phyloP scores from a whole-genome alignment of 1,140 invertebrate genomes.

The Campoletis sonorensis region DNA sequence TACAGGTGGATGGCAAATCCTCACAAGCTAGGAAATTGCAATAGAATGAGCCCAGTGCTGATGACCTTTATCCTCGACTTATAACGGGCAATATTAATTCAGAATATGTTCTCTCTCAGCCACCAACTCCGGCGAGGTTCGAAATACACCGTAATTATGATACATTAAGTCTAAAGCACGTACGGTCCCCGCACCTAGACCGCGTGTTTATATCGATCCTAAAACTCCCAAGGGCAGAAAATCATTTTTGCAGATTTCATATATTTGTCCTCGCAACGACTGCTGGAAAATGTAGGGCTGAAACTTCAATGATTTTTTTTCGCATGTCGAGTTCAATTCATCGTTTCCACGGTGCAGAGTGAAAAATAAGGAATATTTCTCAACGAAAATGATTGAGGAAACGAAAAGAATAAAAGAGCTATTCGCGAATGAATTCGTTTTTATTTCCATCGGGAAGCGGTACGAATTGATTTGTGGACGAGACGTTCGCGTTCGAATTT shows the following conservation, averaged over 20 bases:
- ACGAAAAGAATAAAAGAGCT: no score
- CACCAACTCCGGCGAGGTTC: background rate
- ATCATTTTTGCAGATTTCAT: background rate
- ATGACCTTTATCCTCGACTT: constrained; percentile 18
- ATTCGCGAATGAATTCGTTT: no score
- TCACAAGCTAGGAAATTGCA: constrained; percentile 15
- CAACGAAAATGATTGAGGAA: no score
- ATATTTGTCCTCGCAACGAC: background rate
- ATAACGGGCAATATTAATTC: constrained; percentile 32
- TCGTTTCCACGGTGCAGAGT: no score
- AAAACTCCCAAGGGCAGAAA: background rate
- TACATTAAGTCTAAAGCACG: constrained; percentile 25
- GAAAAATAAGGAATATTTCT: no score
- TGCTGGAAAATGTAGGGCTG: background rate
- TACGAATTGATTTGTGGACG: no score
- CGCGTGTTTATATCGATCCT: background rate
- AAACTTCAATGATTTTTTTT: background rate
- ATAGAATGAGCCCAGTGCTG: constrained; percentile 13
- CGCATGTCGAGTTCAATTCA: background rate
- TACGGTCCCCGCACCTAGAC: constrained; percentile 16
- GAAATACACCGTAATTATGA: constrained; percentile 28
- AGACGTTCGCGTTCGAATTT: no score
- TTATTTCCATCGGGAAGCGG: no score
- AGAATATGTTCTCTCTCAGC: background rate
- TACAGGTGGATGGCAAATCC: background rate